phyloP scores from a whole-genome alignment of 2,888 invertebrate genomes.

The Nemoura dubitans region DNA sequence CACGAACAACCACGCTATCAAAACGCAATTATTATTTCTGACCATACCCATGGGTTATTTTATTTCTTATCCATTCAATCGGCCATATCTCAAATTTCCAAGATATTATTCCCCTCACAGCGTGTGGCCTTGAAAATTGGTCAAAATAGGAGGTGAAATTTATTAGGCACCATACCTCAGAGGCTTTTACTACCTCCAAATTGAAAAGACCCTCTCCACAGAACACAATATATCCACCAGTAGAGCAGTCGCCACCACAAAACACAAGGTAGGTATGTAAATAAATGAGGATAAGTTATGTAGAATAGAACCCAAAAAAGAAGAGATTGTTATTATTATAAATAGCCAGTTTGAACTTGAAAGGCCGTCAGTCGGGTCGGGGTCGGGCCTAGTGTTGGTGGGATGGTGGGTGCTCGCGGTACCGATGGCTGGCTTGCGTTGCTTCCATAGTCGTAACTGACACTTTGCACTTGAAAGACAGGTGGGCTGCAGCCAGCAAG shows the following conservation, averaged over 20 bases:
- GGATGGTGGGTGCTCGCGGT: neutral
- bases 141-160: neutral
- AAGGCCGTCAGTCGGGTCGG: neutral
- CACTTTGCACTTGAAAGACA: neutral
- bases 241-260: neutral
- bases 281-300: neutral
- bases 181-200: slow-evolving; percentile 12
- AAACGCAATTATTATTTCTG: neutral
- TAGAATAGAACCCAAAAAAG: neutral
- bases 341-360: neutral
- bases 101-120: neutral
- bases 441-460: neutral
- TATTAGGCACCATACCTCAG: neutral
- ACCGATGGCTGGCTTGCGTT: neutral
- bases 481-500: neutral
- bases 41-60: neutral
- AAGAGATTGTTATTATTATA: neutral
- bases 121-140: neutral
- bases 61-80: neutral
- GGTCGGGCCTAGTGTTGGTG: neutral
- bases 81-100: neutral
- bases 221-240: neutral
- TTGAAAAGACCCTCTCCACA: neutral
- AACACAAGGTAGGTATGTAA: neutral
- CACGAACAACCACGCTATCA: neutral